These are phyloP conservation scores for Phrixothrix hirtus DNA, from an alignment of 2,888 invertebrate species.

Conservation along the genomic window DNA sequence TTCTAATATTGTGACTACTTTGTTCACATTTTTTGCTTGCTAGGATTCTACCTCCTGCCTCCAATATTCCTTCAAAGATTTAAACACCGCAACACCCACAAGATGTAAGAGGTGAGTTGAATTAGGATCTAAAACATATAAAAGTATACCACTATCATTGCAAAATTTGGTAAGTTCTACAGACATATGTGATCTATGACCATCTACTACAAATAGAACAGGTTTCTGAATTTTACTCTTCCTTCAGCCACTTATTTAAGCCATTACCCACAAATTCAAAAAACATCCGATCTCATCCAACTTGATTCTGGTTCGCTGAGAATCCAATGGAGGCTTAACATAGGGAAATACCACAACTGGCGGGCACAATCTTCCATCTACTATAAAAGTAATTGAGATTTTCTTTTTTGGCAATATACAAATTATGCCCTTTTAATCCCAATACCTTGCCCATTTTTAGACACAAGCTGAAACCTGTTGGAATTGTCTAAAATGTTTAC, in stretches of 20 bases:
- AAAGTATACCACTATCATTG: not conserved
- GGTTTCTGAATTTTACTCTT: slow-evolving; percentile 14
- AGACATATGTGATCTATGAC: slow-evolving; percentile 34
- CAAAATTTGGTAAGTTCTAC: slow-evolving; percentile 32
- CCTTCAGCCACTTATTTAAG: not conserved
- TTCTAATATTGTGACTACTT: slow-evolving; percentile 24
- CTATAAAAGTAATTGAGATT: too few species aligned
- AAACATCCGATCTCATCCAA: not conserved
- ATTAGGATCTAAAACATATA: not conserved
- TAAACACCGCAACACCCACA: slow-evolving; percentile 1
- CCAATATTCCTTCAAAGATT: slow-evolving; percentile 11
- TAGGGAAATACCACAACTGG: too few species aligned
- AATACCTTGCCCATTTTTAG: too few species aligned
- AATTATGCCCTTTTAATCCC: too few species aligned
- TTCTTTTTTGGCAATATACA: too few species aligned
- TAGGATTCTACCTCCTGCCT: slow-evolving; percentile 33
- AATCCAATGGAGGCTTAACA: too few species aligned
- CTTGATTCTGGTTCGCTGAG: not conserved
- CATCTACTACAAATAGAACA: too few species aligned
- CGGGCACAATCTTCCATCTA: too few species aligned
- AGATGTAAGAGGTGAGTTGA: slow-evolving; percentile 21
- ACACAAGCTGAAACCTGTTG: too few species aligned
- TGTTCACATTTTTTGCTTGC: slow-evolving; percentile 17
- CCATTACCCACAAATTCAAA: too few species aligned
- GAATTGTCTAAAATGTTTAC: too few species aligned